Evolutionary conservation across 2,113 vertebrate species (phyloP).

Genomic region (Smithornis capensis): DNA sequence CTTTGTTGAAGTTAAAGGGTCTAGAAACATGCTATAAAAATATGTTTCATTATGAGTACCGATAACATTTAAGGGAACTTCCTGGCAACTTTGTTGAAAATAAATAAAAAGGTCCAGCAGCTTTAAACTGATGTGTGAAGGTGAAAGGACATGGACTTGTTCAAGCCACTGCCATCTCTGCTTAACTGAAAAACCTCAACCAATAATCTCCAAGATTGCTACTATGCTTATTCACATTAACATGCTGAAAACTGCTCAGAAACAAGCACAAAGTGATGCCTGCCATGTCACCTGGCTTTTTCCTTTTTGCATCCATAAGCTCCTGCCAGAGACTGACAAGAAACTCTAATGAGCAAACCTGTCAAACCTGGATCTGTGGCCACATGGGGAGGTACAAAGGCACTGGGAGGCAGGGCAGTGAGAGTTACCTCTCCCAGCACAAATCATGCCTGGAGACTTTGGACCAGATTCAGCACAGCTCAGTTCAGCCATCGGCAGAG

Average conservation of each 20-base stretch:
- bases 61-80: neutral
- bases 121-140: neutral
- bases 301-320: neutral
- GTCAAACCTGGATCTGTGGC: neutral
- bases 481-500: neutral
- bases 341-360: neutral
- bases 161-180: neutral
- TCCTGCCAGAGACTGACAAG: neutral
- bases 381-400: neutral
- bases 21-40: neutral
- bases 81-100: neutral
- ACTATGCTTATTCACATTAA: neutral
- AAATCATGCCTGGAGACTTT: neutral
- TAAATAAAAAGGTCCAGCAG: neutral
- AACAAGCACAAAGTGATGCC: neutral
- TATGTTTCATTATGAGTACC: rapidly evolving
- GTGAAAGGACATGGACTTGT: neutral
- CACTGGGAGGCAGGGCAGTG: rapidly evolving
- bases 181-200: neutral
- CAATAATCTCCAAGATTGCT: neutral
- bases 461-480: neutral
- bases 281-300: neutral
- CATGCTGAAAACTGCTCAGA: neutral
- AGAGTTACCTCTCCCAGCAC: neutral
- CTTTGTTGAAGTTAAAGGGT: neutral